phyloP scores from a whole-genome alignment of 2,888 invertebrate species.

The Perizoma affinitatum region DNA sequence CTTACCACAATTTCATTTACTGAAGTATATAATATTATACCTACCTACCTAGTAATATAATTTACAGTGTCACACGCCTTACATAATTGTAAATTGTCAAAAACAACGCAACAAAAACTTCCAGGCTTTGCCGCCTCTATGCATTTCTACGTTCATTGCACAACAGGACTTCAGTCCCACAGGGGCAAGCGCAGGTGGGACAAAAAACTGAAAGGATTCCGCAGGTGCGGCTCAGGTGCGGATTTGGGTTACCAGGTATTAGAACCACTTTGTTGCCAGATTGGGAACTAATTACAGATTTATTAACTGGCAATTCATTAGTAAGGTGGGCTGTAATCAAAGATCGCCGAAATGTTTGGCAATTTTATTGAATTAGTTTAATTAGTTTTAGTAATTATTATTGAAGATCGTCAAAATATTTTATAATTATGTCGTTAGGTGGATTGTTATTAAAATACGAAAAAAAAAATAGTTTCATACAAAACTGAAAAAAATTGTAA shows the following conservation, averaged over 20 bases:
- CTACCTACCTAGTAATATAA: too few species aligned
- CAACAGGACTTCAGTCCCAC: conserved; percentile 57
- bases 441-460: too few species aligned
- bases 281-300: conserved; percentile 19
- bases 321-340: not conserved
- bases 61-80: too few species aligned
- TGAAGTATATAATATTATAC: too few species aligned
- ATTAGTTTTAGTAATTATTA: too few species aligned
- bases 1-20: too few species aligned
- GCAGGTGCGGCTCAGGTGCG: conserved; percentile 65
- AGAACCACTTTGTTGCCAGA: conserved; percentile 36
- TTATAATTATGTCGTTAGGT: too few species aligned
- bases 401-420: too few species aligned
- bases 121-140: conserved; percentile 38
- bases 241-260: conserved; percentile 70
- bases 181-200: conserved; percentile 64
- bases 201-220: conserved; percentile 82
- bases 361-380: too few species aligned
- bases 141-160: conserved; percentile 55
- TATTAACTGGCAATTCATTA: conserved; percentile 2
- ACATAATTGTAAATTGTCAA: too few species aligned
- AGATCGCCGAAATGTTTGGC: not conserved
- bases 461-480: too few species aligned
- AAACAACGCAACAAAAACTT: not conserved
- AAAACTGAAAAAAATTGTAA: too few species aligned